Base-by-base conservation (phyloP, 2,797 vertebrate genomes). In the Sebastes melanostomus region DNA sequence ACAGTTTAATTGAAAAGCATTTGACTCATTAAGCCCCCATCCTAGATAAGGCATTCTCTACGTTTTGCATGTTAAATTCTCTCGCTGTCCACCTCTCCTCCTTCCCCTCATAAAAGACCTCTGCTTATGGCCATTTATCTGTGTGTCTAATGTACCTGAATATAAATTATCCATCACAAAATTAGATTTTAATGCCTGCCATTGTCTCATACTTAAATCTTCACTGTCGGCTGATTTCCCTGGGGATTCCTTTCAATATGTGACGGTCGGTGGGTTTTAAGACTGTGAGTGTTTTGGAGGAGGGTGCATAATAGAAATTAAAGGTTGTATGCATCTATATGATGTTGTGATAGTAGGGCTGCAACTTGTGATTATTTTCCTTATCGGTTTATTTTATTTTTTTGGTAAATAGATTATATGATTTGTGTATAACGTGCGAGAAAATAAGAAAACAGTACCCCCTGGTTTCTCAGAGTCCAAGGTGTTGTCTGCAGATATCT, bases 181-280 rank as follows among this genome's bases (percentile, higher is more conserved):
- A 87, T 92, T 72, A 27, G 61, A 86, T 89, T 91, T 90, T 89
- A 93, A 90, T 91, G 85, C 86, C 72, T 77, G 78, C 58, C 79
- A 75, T 91, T 92, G 86, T 93, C 75, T 87, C 66, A 29, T 63
- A 62, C 80, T 78, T 88, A 86, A 88, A 85, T 93, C 82, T 84
- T 85, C 66, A 42, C 78, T 71, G 82, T 84, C 70, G 71, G 42
- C 67, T 93, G 86, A 93, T 92, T 91, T 94, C 86, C 91, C 85
- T 2, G 7, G 88, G 78, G 78, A 89, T 66, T 38, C 69, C 4
- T 80, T 72, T 82, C 84, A 72, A 27, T 85, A 36, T 82, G 77
- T 77, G 55, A 80, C 11, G 56, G 27, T 59, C 80, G 75, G 72
- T 63, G 69, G 77, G 27, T 72, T 88, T 85, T 77, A 77, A 56